Evolutionary conservation across 1,140 invertebrate species (phyloP), one percentile per base, ranked within the genome.

Genomic region (Nephila pilipes): DNA sequence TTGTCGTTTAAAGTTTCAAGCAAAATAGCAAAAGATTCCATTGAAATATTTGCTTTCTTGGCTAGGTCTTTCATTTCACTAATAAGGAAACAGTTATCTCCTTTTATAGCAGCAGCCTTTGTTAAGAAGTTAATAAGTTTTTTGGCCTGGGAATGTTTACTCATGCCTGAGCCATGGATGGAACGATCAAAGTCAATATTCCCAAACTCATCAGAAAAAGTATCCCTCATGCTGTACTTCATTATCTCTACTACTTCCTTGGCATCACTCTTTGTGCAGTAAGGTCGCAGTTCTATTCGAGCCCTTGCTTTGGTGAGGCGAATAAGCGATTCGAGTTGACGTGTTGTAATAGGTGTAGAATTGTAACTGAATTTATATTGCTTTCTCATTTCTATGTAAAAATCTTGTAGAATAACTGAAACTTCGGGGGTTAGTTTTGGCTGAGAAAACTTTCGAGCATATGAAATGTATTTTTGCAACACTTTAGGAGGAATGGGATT

Each of bases 381-480:
- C 94, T 96, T 96, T 36, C 98, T 96, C 60, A 99, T 96, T 93
- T 98, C 96, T 29, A 98, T 95, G 95, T 99, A 99, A 96, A 98
- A 99, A 12, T 97, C 95, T 95, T 97, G 97, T 18, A 99, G 95
- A 10, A 97, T 95, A 91, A 96, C 95, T 8, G 97, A 97, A 25
- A 98, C 98, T 83, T 97, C 97, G 29, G 94, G 95, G 81, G 97
- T 97, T 80, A 99, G 95, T 95, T 97, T 97, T 20, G 98, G 98
- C 94, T 97, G 97, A 0, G 99, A 97, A 96, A 98, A 98, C 95
- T 98, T 97, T 88, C 97, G 97, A 1, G 98, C 98, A 96, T 99
- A 99, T 1, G 97, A 97, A 81, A 99, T 97, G 95, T 99, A 99
- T 96, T 99, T 98, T 80, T 98, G 96, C 1, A 99, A 96, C 57